Conservation (phyloP, 1,140 invertebrate species). For the Neodiprion pinetum region DNA sequence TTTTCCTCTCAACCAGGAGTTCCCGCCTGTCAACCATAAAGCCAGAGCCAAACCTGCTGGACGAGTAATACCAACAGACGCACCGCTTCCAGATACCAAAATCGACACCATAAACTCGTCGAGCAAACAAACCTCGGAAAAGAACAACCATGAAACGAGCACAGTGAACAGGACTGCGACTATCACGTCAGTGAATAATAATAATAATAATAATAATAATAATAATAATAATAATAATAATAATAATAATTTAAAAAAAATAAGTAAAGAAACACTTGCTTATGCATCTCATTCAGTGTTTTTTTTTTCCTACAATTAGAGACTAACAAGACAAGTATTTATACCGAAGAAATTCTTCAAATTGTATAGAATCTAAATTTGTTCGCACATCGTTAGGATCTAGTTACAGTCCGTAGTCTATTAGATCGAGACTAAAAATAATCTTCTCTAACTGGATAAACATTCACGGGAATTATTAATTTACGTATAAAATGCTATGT, state of each 20-base stretch:
- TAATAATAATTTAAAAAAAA: neutral
- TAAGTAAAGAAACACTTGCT: neutral
- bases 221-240: neutral
- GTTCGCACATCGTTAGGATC: neutral
- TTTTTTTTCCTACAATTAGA: slow-evolving; percentile 4
- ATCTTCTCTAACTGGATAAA: too few species aligned
- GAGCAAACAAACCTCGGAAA: slow-evolving; percentile 53
- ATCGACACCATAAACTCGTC: slow-evolving; percentile 54
- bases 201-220: neutral
- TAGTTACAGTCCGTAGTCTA: too few species aligned
- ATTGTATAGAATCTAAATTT: neutral
- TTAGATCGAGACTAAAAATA: too few species aligned
- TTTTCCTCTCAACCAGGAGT: slow-evolving; percentile 54
- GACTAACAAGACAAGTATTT: neutral
- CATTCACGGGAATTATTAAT: too few species aligned
- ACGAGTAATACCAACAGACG: slow-evolving; percentile 57
- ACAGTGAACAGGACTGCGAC: slow-evolving; percentile 57
- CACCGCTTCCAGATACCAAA: slow-evolving; percentile 51
- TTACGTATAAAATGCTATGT: too few species aligned
- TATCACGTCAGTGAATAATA: slow-evolving; percentile 49
- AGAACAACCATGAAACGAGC: slow-evolving; percentile 58
- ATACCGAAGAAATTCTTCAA: too few species aligned
- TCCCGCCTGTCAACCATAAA: slow-evolving; percentile 66
- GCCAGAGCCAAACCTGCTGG: slow-evolving; percentile 55
- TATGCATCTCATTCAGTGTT: neutral